Conservation (phyloP, 2,888 invertebrate species). For the Parasteatoda lunata region DNA sequence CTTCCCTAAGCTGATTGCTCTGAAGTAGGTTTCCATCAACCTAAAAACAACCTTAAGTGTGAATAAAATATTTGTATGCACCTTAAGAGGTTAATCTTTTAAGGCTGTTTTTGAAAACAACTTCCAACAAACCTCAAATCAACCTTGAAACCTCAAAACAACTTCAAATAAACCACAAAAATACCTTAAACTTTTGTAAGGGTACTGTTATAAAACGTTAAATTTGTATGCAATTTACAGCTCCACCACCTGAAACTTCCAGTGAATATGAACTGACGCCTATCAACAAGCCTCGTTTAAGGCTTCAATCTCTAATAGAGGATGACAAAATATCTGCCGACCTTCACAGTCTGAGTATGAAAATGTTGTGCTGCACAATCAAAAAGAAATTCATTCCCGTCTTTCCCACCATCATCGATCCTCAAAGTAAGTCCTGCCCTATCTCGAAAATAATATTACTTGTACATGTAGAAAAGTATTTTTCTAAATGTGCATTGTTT, state of each 20-base stretch:
- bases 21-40: no score
- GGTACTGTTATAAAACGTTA: no score
- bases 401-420: slow-evolving; percentile 62
- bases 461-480: no score
- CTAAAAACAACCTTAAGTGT: not conserved
- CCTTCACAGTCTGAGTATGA: slow-evolving; percentile 22
- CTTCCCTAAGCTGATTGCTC: no score
- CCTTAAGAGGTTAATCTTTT: not conserved
- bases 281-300: slow-evolving; percentile 31
- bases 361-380: slow-evolving; percentile 47
- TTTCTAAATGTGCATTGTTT: no score
- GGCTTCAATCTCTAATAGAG: slow-evolving; percentile 66
- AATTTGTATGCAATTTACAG: slow-evolving; percentile 1
- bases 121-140: no score
- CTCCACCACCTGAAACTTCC: slow-evolving; percentile 56
- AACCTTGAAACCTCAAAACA: no score
- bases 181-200: no score
- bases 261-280: slow-evolving; percentile 29
- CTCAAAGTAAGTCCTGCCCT: slow-evolving; percentile 47
- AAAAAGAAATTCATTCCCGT: slow-evolving; percentile 41
- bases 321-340: slow-evolving; percentile 32
- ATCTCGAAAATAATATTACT: no score
- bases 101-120: not conserved
- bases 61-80: not conserved
- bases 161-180: no score